A percentile compares a stretch with the other conserved stretches of the same genome.
phyloP scores from a whole-genome alignment of 2,113 vertebrate genomes.

The Rousettus leschenaultii region DNA sequence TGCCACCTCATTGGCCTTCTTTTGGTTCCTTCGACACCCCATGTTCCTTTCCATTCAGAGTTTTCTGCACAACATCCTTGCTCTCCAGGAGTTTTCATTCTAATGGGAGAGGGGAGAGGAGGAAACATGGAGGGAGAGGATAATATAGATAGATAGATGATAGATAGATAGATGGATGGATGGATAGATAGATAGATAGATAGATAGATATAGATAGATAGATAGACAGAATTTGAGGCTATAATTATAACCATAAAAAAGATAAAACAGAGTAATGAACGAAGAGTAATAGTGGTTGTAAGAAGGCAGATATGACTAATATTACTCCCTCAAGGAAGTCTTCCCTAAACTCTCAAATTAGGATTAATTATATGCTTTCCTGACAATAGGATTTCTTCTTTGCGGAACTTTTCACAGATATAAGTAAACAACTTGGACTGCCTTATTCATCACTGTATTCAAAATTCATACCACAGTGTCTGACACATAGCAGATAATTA shows the following conservation, averaged over 20 bases:
- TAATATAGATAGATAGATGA: neutral
- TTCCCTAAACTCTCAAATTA: neutral
- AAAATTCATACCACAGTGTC: neutral
- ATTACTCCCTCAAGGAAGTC: neutral
- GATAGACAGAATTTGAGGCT: neutral
- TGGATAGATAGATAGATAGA: neutral
- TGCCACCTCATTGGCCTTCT: neutral
- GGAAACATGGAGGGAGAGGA: neutral
- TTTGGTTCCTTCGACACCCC: neutral
- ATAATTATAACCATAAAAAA: neutral
- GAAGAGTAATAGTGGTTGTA: neutral
- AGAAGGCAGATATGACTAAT: neutral
- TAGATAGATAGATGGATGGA: neutral
- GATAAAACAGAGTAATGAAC: neutral
- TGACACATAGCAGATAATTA: neutral
- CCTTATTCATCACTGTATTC: neutral
- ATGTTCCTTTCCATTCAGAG: neutral
- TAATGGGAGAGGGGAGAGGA: neutral
- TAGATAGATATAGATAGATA: neutral
- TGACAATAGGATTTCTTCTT: neutral
- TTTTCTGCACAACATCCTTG: slow-evolving; percentile 17
- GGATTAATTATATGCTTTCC: neutral
- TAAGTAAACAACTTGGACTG: neutral
- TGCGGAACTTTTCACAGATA: neutral
- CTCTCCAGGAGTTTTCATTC: neutral